Evolutionary conservation across 2,888 invertebrate species (phyloP).

Genomic region (Osmoderma eremita): DNA sequence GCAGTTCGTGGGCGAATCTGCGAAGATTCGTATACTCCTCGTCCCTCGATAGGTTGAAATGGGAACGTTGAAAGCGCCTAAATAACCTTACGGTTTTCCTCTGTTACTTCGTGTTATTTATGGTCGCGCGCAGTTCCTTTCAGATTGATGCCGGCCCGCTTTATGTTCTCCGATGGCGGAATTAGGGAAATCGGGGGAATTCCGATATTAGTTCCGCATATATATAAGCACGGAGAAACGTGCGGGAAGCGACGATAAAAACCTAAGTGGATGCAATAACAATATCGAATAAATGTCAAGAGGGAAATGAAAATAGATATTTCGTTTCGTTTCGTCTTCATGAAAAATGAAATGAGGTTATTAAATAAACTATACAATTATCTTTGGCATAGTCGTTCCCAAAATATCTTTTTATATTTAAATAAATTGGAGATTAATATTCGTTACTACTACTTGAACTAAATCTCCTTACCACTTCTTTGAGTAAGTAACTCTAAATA

Average conservation of each 20-base stretch:
- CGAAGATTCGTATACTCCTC: not conserved
- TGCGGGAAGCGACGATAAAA: conserved; percentile 32
- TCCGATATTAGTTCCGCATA: conserved; percentile 26
- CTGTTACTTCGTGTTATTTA: conserved; percentile 27
- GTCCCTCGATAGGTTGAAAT: conserved; percentile 5
- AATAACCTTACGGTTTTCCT: conserved; percentile 30
- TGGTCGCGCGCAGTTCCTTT: conserved; percentile 18
- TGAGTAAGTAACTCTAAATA: too few relatives aligned
- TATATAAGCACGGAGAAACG: conserved; percentile 19
- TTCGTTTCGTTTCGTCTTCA: not conserved
- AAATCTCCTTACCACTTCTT: too few relatives aligned
- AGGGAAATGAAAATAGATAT: not conserved
- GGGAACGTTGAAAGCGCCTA: conserved; percentile 9
- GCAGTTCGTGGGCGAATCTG: not conserved
- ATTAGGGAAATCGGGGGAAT: conserved; percentile 35
- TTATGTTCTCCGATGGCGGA: conserved; percentile 33
- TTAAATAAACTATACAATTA: not conserved
- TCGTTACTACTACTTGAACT: too few relatives aligned
- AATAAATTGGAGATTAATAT: too few relatives aligned
- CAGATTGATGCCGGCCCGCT: conserved; percentile 23
- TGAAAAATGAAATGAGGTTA: not conserved
- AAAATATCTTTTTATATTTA: too few relatives aligned
- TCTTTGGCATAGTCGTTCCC: too few relatives aligned
- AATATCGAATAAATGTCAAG: conserved; percentile 29
- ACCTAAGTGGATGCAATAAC: conserved; percentile 32